Evolutionary conservation across 2,113 vertebrate genomes (phyloP), one percentile per base, ranked within the genome.

Genomic region (Bos javanicus): DNA sequence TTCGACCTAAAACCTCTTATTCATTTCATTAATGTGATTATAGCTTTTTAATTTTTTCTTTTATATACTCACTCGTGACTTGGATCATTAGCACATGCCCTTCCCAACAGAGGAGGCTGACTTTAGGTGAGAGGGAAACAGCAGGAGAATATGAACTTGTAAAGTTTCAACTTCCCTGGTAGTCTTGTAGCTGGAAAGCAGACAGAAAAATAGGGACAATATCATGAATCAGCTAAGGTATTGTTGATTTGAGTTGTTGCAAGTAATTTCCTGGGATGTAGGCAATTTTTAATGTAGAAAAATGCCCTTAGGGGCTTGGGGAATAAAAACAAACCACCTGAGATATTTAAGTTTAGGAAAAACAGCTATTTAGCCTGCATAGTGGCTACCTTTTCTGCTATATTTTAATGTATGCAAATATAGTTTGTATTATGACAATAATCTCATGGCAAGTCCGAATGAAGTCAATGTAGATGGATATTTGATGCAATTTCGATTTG

Each of bases 321-420:
- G 54, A 96, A 80, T 97, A 92, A 86, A 83, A 92, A 52, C 1
- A 6, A 98, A 43, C 50, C 46, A 96, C 91, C 56, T 90, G 96
- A 97, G 95, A 96, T 89, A 96, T 82, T 96, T 93, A 95, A 97
- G 80, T 96, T 97, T 92, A 96, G 82, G 64, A 95, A 98, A 97
- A 95, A 90, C 48, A 94, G 95, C 82, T 89, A 60, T 95, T 98
- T 97, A 97, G 78, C 88, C 95, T 91, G 76, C 64, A 93, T 0
- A 33, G 52, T 52, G 64, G 46, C 25, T 93, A 89, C 85, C 94
- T 97, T 96, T 96, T 46, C 88, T 90, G 62, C 86, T 93, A 46
- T 97, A 94, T 94, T 97, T 96, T 95, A 98, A 97, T 88, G 23
- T 93, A 96, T 96, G 97, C 76, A 97, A 96, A 95, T 98, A 0